Evolutionary conservation across 2,113 vertebrate species (phyloP), one percentile per base, ranked within the genome.

Genomic region (Chamaea fasciata): DNA sequence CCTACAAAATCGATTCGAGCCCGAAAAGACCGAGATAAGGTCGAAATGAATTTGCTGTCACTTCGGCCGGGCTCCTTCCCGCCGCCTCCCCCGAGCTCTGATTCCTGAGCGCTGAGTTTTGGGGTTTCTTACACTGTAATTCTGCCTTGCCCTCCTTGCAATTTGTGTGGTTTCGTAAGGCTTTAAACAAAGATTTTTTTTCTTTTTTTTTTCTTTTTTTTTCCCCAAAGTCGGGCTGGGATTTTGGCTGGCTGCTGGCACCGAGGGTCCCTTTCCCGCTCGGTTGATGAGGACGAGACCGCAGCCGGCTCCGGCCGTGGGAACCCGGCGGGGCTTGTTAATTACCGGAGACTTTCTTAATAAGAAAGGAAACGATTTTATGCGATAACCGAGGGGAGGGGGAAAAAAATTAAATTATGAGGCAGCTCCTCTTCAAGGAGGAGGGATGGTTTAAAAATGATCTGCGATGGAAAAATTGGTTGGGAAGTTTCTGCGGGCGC

Each of bases 51-150:
- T 87, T 57, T 39, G 65, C 69, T 92, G 92, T 87, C 93, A 37
- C 63, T 53, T 64, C 74, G 39, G 69, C 67, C 15, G 27, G 50
- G 70, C 57, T 95, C 82, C 13, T 70, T 71, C 53, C 78, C 70
- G 27, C 70, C 24, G 75, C 79, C 53, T 75, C 31, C 44, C 82
- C 62, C 59, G 18, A 86, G 53, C 64, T 62, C 46, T 8, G 47
- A 84, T 87, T 91, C 31, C 87, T 10, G 33, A 83, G 92, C 67
- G 35, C 31, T 41, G 65, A 95, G 84, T 47, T 47, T 91, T 91
- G 41, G 52, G 96, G 95, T 96, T 95, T 93, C 78, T 75, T 64
- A 68, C 95, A 56, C 94, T 94, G 41, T 96, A 96, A 96, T 96
- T 96, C 76, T 30, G 75, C 76, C 90, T 77, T 89, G 71, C 68